A percentile compares a stretch with the other conserved stretches of the same genome.
Evolutionary conservation across 2,888 invertebrate genomes (phyloP).

Genomic region (Caenorhabditis plicata): DNA sequence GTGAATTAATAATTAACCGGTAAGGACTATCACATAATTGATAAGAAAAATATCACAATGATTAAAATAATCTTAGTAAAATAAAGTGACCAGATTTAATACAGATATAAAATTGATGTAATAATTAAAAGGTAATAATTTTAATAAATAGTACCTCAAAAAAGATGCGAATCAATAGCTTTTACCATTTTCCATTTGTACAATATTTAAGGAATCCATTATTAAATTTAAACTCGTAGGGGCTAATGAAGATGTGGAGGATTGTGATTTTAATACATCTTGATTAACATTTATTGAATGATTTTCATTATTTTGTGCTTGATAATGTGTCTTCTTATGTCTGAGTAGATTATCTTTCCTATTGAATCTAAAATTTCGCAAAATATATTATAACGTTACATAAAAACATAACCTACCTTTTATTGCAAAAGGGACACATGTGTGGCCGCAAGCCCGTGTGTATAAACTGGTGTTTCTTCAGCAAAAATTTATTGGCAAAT

Average conservation of each 20-base stretch:
- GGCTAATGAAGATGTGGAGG: slow-evolving; percentile 6
- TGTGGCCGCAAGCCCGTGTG: slow-evolving; percentile 65
- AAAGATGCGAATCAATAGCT: slow-evolving; percentile 5
- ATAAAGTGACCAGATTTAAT: too few relatives aligned
- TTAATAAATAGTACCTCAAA: too few relatives aligned
- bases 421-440: slow-evolving; percentile 62
- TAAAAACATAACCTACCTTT: slow-evolving; percentile 46
- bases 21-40: too few relatives aligned
- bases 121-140: too few relatives aligned
- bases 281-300: neutral
- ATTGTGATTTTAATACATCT: slow-evolving; percentile 1
- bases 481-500: slow-evolving; percentile 65
- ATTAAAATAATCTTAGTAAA: too few relatives aligned
- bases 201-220: slow-evolving; percentile 16
- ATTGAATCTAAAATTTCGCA: slow-evolving; percentile 65
- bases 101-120: too few relatives aligned
- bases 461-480: slow-evolving; percentile 66
- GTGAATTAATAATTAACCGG: too few relatives aligned
- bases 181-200: slow-evolving; percentile 9
- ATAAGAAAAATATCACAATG: too few relatives aligned
- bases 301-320: slow-evolving; percentile 3
- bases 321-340: slow-evolving; percentile 63
- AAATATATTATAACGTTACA: neutral
- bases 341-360: slow-evolving; percentile 65
- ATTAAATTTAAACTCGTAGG: slow-evolving; percentile 10